phyloP scores from a whole-genome alignment of 2,888 invertebrate genomes.

The Philereme transversata region DNA sequence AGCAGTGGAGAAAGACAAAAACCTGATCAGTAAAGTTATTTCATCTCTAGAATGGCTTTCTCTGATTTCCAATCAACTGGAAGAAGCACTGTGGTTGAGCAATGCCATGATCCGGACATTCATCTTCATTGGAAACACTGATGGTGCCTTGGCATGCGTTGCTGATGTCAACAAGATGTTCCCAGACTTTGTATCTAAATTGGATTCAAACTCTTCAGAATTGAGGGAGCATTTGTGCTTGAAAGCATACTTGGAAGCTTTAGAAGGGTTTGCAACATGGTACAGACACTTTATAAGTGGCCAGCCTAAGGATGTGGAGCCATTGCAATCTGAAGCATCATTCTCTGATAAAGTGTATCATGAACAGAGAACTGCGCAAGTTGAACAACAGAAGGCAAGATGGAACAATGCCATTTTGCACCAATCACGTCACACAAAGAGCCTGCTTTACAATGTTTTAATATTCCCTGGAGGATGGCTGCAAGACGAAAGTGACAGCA shows the following conservation, averaged over 20 bases:
- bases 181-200: conserved; percentile 62
- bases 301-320: conserved; percentile 88
- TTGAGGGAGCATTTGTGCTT: conserved; percentile 94
- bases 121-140: conserved; percentile 91
- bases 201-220: conserved; percentile 71
- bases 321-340: conserved; percentile 83
- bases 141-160: conserved; percentile 91
- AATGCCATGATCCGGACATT: conserved; percentile 95
- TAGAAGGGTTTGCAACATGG: conserved; percentile 96
- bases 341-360: conserved; percentile 95
- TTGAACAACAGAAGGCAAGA: conserved; percentile 90
- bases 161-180: conserved; percentile 65
- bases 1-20: conserved; percentile 79
- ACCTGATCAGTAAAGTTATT: conserved; percentile 69
- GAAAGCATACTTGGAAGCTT: conserved; percentile 93
- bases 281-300: conserved; percentile 91
- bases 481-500: conserved; percentile 86
- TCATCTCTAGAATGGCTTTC: conserved; percentile 93
- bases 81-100: conserved; percentile 93
- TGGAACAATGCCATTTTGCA: conserved; percentile 88
- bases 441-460: conserved; percentile 92
- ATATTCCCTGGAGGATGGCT: conserved; percentile 97
- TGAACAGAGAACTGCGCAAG: conserved; percentile 92
- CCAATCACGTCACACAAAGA: conserved; percentile 90
- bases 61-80: conserved; percentile 89